These are phyloP conservation scores for Actenoides hombroni DNA, from an alignment of 2,113 vertebrate genomes.

Conservation along the genomic window DNA sequence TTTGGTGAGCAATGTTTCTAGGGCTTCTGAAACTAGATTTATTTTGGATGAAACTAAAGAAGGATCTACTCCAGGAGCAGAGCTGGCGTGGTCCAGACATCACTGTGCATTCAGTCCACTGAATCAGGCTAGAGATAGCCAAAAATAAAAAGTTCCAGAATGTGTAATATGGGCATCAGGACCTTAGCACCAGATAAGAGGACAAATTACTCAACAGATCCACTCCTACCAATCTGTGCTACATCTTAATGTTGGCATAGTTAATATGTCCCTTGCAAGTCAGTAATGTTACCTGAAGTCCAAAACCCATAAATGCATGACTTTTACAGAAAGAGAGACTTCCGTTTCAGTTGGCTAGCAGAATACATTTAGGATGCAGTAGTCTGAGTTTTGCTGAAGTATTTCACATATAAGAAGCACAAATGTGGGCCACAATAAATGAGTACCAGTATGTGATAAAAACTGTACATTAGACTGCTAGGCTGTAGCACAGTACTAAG, in stretches of 20 bases:
- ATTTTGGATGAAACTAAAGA: background rate
- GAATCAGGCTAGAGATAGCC: background rate
- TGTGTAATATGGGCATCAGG: fast-evolving
- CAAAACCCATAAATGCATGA: background rate
- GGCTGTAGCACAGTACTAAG: background rate
- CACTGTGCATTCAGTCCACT: background rate
- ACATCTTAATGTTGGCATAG: background rate
- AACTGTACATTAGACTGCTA: background rate
- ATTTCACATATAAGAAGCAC: background rate
- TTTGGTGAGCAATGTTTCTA: background rate
- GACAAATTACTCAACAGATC: background rate
- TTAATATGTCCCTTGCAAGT: background rate
- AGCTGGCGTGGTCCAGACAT: background rate
- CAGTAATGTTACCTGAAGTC: background rate
- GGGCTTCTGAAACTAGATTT: background rate
- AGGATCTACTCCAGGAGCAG: fast-evolving
- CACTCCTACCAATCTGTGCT: background rate
- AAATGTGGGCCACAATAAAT: background rate
- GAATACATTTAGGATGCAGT: background rate
- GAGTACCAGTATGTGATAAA: background rate
- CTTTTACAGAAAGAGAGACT: background rate
- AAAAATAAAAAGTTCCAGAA: background rate
- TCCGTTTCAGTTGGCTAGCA: background rate
- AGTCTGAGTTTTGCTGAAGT: background rate
- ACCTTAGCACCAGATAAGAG: background rate